phyloP scores from a whole-genome alignment of 2,888 invertebrate species.

The Aricia artaxerxes region DNA sequence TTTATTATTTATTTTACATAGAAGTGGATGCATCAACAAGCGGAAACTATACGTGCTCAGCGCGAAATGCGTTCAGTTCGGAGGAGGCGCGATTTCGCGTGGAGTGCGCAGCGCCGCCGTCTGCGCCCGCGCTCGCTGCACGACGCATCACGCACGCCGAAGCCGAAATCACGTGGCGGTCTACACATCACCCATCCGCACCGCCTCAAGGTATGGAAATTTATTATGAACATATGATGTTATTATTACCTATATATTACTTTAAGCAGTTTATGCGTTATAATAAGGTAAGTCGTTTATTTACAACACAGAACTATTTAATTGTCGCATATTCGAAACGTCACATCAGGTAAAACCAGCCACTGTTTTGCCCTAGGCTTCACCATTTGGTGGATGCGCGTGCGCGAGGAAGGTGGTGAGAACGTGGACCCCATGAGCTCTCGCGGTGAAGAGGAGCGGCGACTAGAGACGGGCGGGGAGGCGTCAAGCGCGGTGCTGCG shows the following conservation, averaged over 20 bases:
- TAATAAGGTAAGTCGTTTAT: no score
- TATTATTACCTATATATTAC: background rate
- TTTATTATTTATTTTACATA: constrained; percentile 46
- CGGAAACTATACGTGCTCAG: constrained; percentile 90
- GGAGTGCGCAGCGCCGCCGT: constrained; percentile 87
- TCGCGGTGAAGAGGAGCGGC: constrained; percentile 64
- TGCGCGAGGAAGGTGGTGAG: constrained; percentile 66
- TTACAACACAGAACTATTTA: no score
- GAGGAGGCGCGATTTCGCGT: constrained; percentile 91
- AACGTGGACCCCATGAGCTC: constrained; percentile 53
- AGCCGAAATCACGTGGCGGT: constrained; percentile 70
- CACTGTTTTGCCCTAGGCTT: constrained; percentile 51
- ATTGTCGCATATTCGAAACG: no score
- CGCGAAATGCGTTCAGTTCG: constrained; percentile 90
- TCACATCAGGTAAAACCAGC: no score
- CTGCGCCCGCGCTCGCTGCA: constrained; percentile 83
- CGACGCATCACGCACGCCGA: constrained; percentile 86
- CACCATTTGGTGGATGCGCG: constrained; percentile 69
- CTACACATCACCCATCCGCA: constrained; percentile 81
- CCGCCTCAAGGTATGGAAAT: constrained; percentile 65
- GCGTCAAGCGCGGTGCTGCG: constrained; percentile 60
- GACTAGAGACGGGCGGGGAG: constrained; percentile 68
- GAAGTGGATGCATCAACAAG: constrained; percentile 86
- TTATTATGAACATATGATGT: background rate
- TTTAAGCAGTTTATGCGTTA: background rate